phyloP scores from a whole-genome alignment of 2,113 vertebrate genomes.

The Cyanoliseus patagonus region DNA sequence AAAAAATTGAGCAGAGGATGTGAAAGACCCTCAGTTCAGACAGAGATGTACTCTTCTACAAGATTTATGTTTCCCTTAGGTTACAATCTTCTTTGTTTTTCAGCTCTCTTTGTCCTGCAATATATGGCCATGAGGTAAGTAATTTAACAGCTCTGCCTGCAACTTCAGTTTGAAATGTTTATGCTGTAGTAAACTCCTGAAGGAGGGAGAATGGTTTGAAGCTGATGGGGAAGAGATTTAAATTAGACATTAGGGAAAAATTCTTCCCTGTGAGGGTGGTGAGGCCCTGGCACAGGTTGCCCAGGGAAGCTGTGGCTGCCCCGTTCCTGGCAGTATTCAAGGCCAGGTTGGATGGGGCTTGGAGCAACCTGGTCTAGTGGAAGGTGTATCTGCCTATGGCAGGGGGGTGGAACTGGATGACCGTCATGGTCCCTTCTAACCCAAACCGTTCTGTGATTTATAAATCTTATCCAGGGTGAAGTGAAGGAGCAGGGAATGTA shows the following conservation, averaged over 20 bases:
- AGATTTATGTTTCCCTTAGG: neutral
- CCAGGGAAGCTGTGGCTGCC: neutral
- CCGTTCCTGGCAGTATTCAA: neutral
- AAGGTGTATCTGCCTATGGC: neutral
- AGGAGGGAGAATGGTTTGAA: neutral
- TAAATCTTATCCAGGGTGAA: neutral
- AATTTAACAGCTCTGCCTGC: neutral
- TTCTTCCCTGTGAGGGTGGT: neutral
- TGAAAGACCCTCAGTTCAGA: neutral
- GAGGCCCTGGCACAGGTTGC: neutral
- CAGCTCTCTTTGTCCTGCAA: conserved; percentile 96
- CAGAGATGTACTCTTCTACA: neutral
- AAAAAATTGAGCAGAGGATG: neutral
- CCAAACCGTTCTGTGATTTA: neutral
- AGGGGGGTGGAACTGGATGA: neutral
- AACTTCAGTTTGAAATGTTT: neutral
- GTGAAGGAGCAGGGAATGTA: neutral
- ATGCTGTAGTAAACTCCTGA: neutral
- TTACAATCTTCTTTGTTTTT: conserved; percentile 49
- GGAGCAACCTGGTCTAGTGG: neutral
- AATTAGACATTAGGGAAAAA: neutral
- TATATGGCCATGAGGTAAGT: conserved; percentile 96
- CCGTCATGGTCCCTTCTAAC: neutral
- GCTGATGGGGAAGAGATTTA: neutral
- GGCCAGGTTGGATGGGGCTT: neutral